phyloP scores from a whole-genome alignment of 92 coral and sea anemone species.

The Siderastrea radians region DNA sequence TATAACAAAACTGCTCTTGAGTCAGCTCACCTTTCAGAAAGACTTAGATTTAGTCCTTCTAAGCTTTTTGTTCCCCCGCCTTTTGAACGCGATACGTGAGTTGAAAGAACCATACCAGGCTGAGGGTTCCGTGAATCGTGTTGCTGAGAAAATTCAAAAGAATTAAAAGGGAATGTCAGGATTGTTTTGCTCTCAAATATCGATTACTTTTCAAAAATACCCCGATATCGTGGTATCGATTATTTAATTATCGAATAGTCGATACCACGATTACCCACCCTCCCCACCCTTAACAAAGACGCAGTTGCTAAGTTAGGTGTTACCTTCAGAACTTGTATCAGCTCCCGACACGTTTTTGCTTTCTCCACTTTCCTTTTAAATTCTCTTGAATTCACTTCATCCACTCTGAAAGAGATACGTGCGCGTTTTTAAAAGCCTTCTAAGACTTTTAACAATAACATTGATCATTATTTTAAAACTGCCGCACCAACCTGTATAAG shows the following conservation, averaged over 20 bases:
- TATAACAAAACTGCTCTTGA: not conserved
- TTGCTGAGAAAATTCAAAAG: constrained; percentile 30
- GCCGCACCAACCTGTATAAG: constrained; percentile 73
- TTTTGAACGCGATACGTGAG: constrained; percentile 82
- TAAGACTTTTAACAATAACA: no score
- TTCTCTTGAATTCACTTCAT: constrained; percentile 78
- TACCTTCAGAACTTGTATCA: constrained; percentile 86
- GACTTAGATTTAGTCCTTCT: constrained; percentile 81
- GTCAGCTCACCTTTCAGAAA: constrained; percentile 77
- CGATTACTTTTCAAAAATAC: not conserved
- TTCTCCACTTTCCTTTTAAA: constrained; percentile 82
- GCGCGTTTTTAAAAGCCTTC: no score
- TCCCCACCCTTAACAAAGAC: not conserved
- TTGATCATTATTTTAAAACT: not conserved
- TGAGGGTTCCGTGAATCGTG: constrained; percentile 86
- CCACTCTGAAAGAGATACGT: constrained; percentile 56
- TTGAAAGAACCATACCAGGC: constrained; percentile 88
- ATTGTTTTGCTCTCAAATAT: no score
- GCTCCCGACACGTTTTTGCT: constrained; percentile 79
- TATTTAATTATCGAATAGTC: not conserved
- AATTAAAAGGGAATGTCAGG: not conserved
- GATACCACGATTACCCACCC: not conserved
- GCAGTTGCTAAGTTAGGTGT: not conserved
- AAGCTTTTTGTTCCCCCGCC: constrained; percentile 78
- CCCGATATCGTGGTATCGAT: not conserved